Conservation (phyloP, 2,113 vertebrate species). For the Tretioscincus oriximinensis region DNA sequence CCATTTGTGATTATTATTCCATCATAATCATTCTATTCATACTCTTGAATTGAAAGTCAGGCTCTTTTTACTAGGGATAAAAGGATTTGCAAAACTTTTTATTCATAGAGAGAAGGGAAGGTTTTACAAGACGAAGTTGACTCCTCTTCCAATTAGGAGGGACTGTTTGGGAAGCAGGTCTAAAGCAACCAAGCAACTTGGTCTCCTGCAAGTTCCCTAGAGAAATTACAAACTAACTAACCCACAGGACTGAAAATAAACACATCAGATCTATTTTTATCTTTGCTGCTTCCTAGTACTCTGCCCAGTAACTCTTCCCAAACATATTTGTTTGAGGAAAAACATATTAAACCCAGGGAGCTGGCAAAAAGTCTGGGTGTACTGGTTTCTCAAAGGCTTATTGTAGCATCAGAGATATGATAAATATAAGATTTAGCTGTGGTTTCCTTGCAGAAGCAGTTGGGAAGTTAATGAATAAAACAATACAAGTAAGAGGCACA, state of each 20-base stretch:
- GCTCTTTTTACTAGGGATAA: background rate
- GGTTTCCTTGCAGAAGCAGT: no score
- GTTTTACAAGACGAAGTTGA: background rate
- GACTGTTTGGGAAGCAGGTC: background rate
- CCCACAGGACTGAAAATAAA: slow-evolving; percentile 17
- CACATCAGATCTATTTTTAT: slow-evolving; percentile 1
- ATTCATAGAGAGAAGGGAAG: background rate
- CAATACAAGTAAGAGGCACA: no score
- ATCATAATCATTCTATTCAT: background rate
- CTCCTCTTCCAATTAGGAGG: background rate
- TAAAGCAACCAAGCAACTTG: slow-evolving; percentile 17
- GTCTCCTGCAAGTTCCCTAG: slow-evolving; percentile 10
- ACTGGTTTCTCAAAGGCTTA: background rate
- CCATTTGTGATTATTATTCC: background rate
- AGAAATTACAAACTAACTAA: slow-evolving; percentile 18
- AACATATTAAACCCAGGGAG: background rate
- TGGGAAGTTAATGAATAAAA: no score
- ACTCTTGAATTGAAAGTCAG: background rate
- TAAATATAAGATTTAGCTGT: background rate
- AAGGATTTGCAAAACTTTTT: background rate
- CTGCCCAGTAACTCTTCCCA: background rate
- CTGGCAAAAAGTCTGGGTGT: background rate
- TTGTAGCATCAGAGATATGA: no score
- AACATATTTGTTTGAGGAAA: background rate
- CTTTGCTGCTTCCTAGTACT: background rate